Percentiles rank a stretch among this genome's conserved stretches.
phyloP scores from a whole-genome alignment of 30 jellyfish, hydroid and myxozoan species.

The Hydractinia echinata region DNA sequence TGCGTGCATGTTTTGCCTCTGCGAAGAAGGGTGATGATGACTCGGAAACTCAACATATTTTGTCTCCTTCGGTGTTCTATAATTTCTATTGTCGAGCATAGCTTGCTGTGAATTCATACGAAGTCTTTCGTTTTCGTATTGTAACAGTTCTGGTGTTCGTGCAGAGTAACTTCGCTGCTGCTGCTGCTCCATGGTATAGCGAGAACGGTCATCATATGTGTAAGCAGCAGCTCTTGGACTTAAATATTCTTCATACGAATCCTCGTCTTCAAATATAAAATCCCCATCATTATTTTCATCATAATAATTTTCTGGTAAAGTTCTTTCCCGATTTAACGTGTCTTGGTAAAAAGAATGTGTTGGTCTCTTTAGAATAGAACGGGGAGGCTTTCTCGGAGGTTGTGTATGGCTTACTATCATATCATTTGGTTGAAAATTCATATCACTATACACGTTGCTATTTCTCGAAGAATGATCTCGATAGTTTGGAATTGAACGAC shows the following conservation, averaged over 20 bases:
- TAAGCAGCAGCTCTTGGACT: constrained; percentile 9
- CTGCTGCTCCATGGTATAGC: background rate
- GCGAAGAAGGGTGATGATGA: background rate
- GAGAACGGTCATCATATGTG: background rate
- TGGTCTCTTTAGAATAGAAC: constrained; percentile 18
- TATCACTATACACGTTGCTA: background rate
- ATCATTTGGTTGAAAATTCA: background rate
- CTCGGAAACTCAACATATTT: too few relatives aligned
- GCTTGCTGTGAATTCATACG: too few relatives aligned
- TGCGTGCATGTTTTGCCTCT: background rate
- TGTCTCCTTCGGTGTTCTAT: too few relatives aligned
- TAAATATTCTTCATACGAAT: background rate
- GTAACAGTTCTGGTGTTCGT: too few relatives aligned
- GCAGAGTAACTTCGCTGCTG: too few relatives aligned
- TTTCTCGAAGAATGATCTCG: too few relatives aligned
- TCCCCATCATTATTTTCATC: constrained; percentile 5
- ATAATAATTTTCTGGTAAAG: background rate
- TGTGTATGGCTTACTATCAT: background rate
- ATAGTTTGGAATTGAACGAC: background rate
- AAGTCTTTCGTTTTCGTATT: too few relatives aligned
- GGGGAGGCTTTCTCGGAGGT: background rate
- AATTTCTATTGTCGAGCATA: too few relatives aligned
- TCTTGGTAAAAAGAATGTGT: background rate
- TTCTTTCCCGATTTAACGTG: background rate
- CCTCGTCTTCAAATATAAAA: constrained; percentile 18